Base-by-base conservation (phyloP, 35 echinoderm and acorn worm genomes). In the Acanthaster planci region DNA sequence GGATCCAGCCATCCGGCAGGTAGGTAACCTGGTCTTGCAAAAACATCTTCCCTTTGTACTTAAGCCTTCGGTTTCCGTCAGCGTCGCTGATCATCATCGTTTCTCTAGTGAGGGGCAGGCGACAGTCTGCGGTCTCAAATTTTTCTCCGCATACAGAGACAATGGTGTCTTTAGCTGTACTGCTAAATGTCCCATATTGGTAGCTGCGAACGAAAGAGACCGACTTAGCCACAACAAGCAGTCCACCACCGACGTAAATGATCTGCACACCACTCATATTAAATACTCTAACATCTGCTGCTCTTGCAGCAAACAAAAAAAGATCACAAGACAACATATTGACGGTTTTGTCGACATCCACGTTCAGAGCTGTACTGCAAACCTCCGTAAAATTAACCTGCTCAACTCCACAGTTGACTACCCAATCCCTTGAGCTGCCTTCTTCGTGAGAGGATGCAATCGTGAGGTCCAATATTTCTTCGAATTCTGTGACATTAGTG, bases 381-480 rank as follows among this genome's bases (percentile, higher is more conserved):
- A 72, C 64, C 64, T 72, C 64, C 26, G 30, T 26, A 16, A 72
- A 72, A 35, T 72, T 26, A 36, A 72, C 64, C 34, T 10, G 23
- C 2, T 72, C 29, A 34, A 72, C 26, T 72, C 64, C 64, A 36
- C 64, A 72, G 22, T 29, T 26, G n/a, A 34, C 15, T 3, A 72
- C 15, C 64, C 64, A 72, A 12, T 72, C 26, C 15, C 64, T 7
- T 72, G 64, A 26, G 34, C 64, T 36, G 10, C 34, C 64, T 72
- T 72, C 64, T 1, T 10, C 15, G 23, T 31, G 14, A 12, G 64
- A 29, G 30, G 64, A 26, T 14, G 23, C 14, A 2, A 72, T 26
- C 64, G 64, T 72, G 14, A 72, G 34, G 34, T 72, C 29, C 64
- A 72, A 23, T 10, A 72, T 72, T 30, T 72, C 64, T 9, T 72